These are phyloP conservation scores for Thereuonema tuberculata DNA, from an alignment of 1,140 invertebrate genomes.

Conservation along the genomic window DNA sequence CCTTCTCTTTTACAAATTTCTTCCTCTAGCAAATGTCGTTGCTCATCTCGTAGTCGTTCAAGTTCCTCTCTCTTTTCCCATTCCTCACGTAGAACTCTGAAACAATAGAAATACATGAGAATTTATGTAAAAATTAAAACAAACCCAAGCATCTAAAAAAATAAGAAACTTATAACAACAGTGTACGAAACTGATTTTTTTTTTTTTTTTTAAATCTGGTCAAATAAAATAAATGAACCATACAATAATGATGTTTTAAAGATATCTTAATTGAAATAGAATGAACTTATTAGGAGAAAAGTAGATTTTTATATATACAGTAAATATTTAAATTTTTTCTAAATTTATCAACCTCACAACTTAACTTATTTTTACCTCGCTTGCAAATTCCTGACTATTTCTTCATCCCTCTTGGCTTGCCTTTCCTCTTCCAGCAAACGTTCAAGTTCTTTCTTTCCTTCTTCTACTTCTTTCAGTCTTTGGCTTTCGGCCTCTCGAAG, in stretches of 20 bases:
- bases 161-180: no score
- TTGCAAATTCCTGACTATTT: slow-evolving; percentile 59
- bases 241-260: no score
- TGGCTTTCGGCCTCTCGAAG: slow-evolving; percentile 52
- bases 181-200: no score
- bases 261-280: no score
- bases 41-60: slow-evolving; percentile 58
- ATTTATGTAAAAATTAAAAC: no score
- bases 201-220: no score
- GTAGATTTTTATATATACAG: no score
- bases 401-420: slow-evolving; percentile 65
- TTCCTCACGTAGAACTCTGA: slow-evolving; percentile 59
- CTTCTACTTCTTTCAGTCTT: slow-evolving; percentile 52
- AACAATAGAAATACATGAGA: slow-evolving; percentile 11
- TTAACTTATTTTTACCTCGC: slow-evolving; percentile 34
- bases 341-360: neutral
- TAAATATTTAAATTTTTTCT: no score
- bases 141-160: no score
- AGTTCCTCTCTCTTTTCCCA: slow-evolving; percentile 66
- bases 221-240: neutral
- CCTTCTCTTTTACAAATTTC: slow-evolving; percentile 55
- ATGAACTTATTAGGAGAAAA: no score
- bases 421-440: slow-evolving; percentile 58
- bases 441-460: slow-evolving; percentile 48
- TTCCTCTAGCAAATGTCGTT: slow-evolving; percentile 50